phyloP scores from a whole-genome alignment of 2,797 vertebrate genomes.

The Esox lucius region DNA sequence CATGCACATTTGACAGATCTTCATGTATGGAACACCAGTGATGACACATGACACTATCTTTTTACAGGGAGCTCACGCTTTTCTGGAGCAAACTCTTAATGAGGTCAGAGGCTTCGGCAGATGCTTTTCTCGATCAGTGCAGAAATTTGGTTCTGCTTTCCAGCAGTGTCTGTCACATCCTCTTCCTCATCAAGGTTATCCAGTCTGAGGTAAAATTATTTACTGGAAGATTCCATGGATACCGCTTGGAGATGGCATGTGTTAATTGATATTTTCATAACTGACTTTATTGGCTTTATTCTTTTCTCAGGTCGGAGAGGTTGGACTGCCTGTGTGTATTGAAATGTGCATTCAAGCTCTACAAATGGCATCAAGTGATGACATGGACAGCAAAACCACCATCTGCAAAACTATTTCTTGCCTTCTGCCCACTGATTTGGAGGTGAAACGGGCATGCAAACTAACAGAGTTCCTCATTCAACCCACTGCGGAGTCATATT shows the following conservation, averaged over 20 bases:
- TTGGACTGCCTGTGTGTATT: constrained; percentile 96
- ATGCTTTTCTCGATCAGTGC: constrained; percentile 92
- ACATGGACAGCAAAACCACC: constrained; percentile 91
- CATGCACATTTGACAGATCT: background rate
- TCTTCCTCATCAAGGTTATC: constrained; percentile 99
- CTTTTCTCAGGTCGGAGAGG: constrained; percentile 79
- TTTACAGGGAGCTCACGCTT: constrained; percentile 94
- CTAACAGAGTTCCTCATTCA: constrained; percentile 98
- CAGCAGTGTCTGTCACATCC: constrained; percentile 97
- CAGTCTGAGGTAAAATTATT: constrained; percentile 92
- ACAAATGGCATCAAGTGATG: constrained; percentile 92
- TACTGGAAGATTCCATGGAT: background rate
- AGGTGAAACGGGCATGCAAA: constrained; percentile 98
- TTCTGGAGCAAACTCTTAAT: constrained; percentile 99
- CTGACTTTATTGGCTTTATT: constrained; percentile 16
- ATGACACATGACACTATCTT: background rate
- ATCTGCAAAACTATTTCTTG: constrained; percentile 99
- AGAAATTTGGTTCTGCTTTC: constrained; percentile 94
- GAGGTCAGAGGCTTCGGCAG: constrained; percentile 89
- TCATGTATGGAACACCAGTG: background rate
- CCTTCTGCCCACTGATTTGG: constrained; percentile 94
- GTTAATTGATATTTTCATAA: background rate
- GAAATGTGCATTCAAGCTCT: constrained; percentile 97
- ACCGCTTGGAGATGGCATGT: background rate
- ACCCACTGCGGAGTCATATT: constrained; percentile 96